Evolutionary conservation across 2,797 vertebrate species (phyloP).

Genomic region (Bradypodion pumilum): DNA sequence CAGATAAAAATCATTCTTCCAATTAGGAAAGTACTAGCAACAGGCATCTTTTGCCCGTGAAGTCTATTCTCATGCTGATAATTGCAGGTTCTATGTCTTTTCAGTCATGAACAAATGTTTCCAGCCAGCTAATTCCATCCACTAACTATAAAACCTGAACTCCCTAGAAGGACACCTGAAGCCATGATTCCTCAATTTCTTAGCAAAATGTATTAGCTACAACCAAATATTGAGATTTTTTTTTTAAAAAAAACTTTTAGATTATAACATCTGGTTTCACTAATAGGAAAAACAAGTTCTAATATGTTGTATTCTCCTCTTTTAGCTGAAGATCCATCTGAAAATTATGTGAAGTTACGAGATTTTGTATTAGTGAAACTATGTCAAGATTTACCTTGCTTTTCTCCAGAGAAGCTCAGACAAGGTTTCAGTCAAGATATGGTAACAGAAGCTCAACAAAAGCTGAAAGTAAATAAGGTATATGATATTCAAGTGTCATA

Average conservation of each 20-base stretch:
- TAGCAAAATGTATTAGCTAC: background rate
- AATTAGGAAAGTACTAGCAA: too few relatives aligned
- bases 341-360: conserved; percentile 93
- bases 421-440: conserved; percentile 92
- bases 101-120: too few relatives aligned
- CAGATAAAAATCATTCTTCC: too few relatives aligned
- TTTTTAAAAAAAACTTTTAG: background rate
- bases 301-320: conserved; percentile 1
- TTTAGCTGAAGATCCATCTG: conserved; percentile 95
- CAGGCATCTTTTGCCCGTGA: too few relatives aligned
- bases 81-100: too few relatives aligned
- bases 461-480: conserved; percentile 99
- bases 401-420: conserved; percentile 87
- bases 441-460: conserved; percentile 88
- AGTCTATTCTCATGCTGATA: too few relatives aligned
- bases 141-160: too few relatives aligned
- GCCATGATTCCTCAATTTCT: too few relatives aligned
- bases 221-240: background rate
- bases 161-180: too few relatives aligned
- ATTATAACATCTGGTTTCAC: background rate
- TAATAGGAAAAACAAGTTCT: background rate
- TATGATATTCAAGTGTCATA: conserved; percentile 37
- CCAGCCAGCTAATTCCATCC: too few relatives aligned
- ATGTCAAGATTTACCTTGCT: conserved; percentile 88
- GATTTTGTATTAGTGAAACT: conserved; percentile 95